phyloP scores from a whole-genome alignment of 2,888 invertebrate genomes.

The Elegia similella region DNA sequence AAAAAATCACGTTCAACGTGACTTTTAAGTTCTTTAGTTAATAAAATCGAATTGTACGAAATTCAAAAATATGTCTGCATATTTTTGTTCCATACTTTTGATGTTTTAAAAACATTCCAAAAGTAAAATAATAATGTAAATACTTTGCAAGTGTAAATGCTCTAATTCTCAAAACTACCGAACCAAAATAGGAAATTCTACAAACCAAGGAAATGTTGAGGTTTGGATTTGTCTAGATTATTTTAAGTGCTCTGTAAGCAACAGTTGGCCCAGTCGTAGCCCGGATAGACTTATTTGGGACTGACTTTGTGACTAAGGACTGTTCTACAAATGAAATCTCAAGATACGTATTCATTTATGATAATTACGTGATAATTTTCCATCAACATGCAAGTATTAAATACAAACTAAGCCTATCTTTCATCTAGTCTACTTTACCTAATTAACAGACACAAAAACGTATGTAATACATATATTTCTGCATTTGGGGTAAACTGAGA shows the following conservation, averaged over 20 bases:
- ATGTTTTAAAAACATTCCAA: too few relatives aligned
- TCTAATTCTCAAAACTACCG: not conserved
- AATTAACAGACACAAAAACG: not conserved
- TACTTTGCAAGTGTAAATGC: not conserved
- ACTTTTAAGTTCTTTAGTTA: too few relatives aligned
- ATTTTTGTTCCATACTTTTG: too few relatives aligned
- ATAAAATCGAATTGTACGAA: too few relatives aligned
- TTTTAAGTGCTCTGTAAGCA: conserved; percentile 15
- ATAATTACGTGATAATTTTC: conserved; percentile 5
- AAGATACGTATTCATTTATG: conserved; percentile 12
- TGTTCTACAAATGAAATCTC: conserved; percentile 14
- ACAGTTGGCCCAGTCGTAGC: conserved; percentile 9
- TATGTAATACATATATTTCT: not conserved
- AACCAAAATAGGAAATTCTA: conserved; percentile 1
- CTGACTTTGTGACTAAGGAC: conserved; percentile 10
- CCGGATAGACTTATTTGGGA: conserved; percentile 14
- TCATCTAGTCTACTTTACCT: not conserved
- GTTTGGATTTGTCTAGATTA: conserved; percentile 20
- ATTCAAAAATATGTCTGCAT: too few relatives aligned
- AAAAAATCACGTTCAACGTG: too few relatives aligned
- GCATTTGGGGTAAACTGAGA: too few relatives aligned
- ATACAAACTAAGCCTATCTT: not conserved
- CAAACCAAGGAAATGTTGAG: conserved; percentile 5
- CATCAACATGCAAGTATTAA: not conserved
- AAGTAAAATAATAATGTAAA: too few relatives aligned